Evolutionary conservation across 2,888 invertebrate genomes (phyloP).

Genomic region (Drosophila vallismaia): DNA sequence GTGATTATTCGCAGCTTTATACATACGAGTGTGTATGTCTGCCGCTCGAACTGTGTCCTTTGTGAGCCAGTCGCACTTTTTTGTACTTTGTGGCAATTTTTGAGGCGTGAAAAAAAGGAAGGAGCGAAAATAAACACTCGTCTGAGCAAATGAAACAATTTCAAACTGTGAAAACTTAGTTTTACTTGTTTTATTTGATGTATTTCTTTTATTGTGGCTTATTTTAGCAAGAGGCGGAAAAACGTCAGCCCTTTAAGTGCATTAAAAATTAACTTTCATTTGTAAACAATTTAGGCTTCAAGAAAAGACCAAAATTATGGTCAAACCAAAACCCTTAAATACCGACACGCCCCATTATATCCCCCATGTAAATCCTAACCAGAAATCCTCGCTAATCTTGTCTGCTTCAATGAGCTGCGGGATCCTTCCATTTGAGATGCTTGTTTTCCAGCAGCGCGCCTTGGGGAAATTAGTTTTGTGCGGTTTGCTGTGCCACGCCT

Average conservation of each 20-base stretch:
- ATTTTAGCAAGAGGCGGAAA: background rate
- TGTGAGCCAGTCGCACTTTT: conserved; percentile 47
- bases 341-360: conserved; percentile 35
- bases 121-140: conserved; percentile 34
- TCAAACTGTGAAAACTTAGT: conserved; percentile 9
- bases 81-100: conserved; percentile 48
- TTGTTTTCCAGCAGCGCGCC: conserved; percentile 66
- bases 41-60: conserved; percentile 28
- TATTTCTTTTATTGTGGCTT: conserved; percentile 1
- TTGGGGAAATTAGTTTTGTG: conserved; percentile 81
- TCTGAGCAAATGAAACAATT: conserved; percentile 12
- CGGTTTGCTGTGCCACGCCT: conserved; percentile 57
- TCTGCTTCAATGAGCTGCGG: conserved; percentile 38
- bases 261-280: background rate
- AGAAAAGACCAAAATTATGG: background rate
- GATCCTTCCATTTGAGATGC: conserved; percentile 39
- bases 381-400: conserved; percentile 37
- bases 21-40: conserved; percentile 35
- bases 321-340: background rate
- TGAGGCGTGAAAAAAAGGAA: conserved; percentile 61
- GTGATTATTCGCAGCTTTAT: conserved; percentile 3
- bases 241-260: background rate
- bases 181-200: background rate
- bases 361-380: conserved; percentile 13
- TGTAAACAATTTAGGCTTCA: background rate